phyloP scores from a whole-genome alignment of 2,888 invertebrate species.

The Nomada ferruginata region DNA sequence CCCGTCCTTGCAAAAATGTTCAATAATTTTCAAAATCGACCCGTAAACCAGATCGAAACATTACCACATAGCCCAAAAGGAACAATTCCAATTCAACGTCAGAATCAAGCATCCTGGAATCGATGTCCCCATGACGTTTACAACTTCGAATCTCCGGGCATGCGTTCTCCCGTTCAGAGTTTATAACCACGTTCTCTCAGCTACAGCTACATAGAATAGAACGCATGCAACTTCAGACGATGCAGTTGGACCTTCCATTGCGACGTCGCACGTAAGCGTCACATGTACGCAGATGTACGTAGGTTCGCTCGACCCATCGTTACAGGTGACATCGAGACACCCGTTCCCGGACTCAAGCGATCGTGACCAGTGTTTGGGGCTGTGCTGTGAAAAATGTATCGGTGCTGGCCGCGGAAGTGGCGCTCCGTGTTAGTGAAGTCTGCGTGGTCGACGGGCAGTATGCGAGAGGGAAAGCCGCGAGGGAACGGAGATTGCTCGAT shows the following conservation, averaged over 20 bases:
- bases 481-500: constrained; percentile 18
- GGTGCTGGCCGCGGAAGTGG: constrained; percentile 47
- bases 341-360: not conserved
- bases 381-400: constrained; percentile 58
- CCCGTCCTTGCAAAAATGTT: no score
- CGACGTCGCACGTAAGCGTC: constrained; percentile 25
- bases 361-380: not conserved
- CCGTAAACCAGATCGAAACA: no score
- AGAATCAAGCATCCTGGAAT: no score
- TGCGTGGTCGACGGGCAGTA: constrained; percentile 20
- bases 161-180: constrained; percentile 29
- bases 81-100: no score
- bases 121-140: no score
- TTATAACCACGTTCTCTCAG: constrained; percentile 24
- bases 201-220: constrained; percentile 22
- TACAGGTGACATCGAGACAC: constrained; percentile 15
- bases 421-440: constrained; percentile 31
- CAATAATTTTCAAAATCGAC: no score
- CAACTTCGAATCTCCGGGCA: constrained; percentile 22
- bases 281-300: not conserved
- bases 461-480: constrained; percentile 14
- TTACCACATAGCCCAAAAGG: no score
- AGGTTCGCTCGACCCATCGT: not conserved
- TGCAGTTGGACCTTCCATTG: constrained; percentile 46
- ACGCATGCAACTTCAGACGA: constrained; percentile 59